Conservation (phyloP, 1,140 invertebrate species). For the Archivesica marissinica region DNA sequence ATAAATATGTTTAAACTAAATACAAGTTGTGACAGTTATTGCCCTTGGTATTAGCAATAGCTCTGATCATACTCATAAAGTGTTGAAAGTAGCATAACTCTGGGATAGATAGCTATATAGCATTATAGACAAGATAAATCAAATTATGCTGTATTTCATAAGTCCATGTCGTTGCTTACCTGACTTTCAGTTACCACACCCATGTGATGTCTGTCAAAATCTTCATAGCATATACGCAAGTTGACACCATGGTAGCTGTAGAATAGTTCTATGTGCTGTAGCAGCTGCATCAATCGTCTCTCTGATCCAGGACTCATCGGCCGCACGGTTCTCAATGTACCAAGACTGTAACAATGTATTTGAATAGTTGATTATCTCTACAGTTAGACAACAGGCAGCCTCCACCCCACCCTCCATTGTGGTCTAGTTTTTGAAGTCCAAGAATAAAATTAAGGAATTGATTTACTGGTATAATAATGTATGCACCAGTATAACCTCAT, state of each 20-base stretch:
- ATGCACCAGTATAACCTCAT: too few relatives aligned
- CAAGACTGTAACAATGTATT: constrained; percentile 74
- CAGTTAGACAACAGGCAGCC: not conserved
- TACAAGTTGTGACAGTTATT: too few relatives aligned
- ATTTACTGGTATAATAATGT: not conserved
- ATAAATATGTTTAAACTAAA: too few relatives aligned
- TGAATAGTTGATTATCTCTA: not conserved
- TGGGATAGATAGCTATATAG: too few relatives aligned
- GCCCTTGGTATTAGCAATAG: too few relatives aligned
- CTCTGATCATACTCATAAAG: too few relatives aligned
- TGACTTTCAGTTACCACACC: constrained; percentile 83
- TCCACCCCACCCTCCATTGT: too few relatives aligned
- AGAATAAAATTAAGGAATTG: not conserved
- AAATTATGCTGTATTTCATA: too few relatives aligned
- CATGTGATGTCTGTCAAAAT: constrained; percentile 83
- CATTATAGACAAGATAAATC: too few relatives aligned
- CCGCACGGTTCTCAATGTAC: constrained; percentile 78
- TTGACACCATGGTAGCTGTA: constrained; percentile 82
- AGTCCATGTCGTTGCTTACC: too few relatives aligned
- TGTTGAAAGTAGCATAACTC: too few relatives aligned
- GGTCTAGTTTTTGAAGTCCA: too few relatives aligned
- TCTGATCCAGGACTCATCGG: constrained; percentile 78
- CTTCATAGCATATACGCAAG: constrained; percentile 81
- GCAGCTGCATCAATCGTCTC: constrained; percentile 69
- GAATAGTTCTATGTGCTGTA: constrained; percentile 76